Conservation (phyloP, 2,888 invertebrate genomes). For the Harmothoe impar region DNA sequence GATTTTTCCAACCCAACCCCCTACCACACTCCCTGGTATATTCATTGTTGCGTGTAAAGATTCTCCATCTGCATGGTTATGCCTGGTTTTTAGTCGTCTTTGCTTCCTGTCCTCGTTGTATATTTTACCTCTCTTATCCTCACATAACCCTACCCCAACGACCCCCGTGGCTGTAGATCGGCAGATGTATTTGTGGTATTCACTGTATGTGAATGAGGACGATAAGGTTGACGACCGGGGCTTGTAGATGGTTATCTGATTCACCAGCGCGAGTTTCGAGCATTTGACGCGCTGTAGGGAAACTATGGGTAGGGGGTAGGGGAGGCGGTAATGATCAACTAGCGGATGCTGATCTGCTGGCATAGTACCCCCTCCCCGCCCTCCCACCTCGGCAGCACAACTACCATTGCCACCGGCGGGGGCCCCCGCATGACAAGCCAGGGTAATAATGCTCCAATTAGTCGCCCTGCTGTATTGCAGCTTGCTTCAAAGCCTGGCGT, state of each 20-base stretch:
- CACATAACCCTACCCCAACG: too few species aligned
- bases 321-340: slow-evolving; percentile 13
- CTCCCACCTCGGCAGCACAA: background rate
- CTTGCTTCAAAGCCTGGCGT: slow-evolving; percentile 41
- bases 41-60: too few species aligned
- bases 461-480: slow-evolving; percentile 4
- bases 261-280: background rate
- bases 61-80: too few species aligned
- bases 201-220: too few species aligned
- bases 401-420: background rate
- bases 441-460: slow-evolving; percentile 59
- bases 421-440: slow-evolving; percentile 26
- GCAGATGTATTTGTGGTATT: too few species aligned
- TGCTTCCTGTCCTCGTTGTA: too few species aligned
- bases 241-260: background rate
- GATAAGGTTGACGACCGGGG: background rate
- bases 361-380: background rate
- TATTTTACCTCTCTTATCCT: too few species aligned
- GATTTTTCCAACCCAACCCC: too few species aligned
- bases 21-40: too few species aligned
- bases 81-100: too few species aligned
- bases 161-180: too few species aligned
- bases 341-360: slow-evolving; percentile 6
- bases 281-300: background rate
- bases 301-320: background rate